Evolutionary conservation across 2,797 vertebrate genomes (phyloP), one percentile per base, ranked within the genome.

Genomic region (Protosalanx chinensis): DNA sequence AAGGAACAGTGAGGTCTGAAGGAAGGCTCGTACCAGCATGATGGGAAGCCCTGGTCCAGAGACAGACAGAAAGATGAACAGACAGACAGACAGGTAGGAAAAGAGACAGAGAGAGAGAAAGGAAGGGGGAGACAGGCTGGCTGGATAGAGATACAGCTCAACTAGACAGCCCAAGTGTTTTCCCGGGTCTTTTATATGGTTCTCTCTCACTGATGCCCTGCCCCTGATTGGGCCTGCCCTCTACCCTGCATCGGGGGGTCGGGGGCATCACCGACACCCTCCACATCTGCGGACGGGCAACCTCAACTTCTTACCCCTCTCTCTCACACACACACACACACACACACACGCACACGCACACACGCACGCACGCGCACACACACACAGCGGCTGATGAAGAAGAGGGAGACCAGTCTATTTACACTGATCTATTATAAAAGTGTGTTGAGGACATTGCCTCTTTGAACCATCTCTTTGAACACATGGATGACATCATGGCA

Each of bases 1-100:
- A 78, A 93, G 88, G 62, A 93, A 72, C 89, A 94, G 84, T 2
- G 88, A 89, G 10, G 89, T 91, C 83, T 89, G 89, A 68, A 93
- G 90, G 60, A 93, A 79, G 35, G 79, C 80, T 71, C 8, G 85
- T 74, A 83, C 86, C 88, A 90, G 63, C 93, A 93, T 94, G 82
- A 77, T 85, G 82, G 72, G 81, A 76, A 80, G 63, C 69, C 3
- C 12, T 12, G 53, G 35, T 0, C 59, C 46, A n/a, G 58, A 12
- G 59, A 76, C 41, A 72, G 70, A 68, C 68, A 71, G 53, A 49
- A 35, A 32, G 27, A 75, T 70, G 75, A 1, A 62, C 15, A 70
- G 69, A 72, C 59, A 29, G 33, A 8, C 30, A 15, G 46, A 41
- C 8, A 62, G 49, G 69, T 51, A 49, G 66, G 60, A 35, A 71